Base-by-base conservation (phyloP, 1,140 invertebrate genomes). In the Rhynchophorus ferrugineus region DNA sequence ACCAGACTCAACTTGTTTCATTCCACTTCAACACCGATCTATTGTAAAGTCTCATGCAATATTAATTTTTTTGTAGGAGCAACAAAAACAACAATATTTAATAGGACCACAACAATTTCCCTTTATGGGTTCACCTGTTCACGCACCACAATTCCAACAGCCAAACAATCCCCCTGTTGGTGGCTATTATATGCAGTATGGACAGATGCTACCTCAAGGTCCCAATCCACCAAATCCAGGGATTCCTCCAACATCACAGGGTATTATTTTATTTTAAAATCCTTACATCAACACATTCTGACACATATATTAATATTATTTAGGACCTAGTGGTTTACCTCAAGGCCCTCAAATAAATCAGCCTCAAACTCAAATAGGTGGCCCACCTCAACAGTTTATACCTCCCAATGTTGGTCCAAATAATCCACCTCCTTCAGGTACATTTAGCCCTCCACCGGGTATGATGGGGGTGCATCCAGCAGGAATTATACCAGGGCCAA, bases 81-180 rank as follows among this genome's bases (percentile, higher is more conserved):
- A 95, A 69, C 91, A 95, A 63, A 91, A 91, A 62, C 87, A 89
- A 49, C 84, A 88, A 61, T 89, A 90, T 65, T 76, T 86, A 61
- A 83, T 86, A 77, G 81, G 81, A 54, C 56, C 61, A n/a, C 59
- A 61, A 35, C 63, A 67, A 29, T 72, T 68, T 2, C 71, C 70
- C 17, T 80, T 73, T 51, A 72, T 80, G 64, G 67, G 62, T 29
- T 66, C 59, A 29, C 76, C 76, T 0, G 71, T 73, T 6, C 72
- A 73, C 47, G 69, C 44, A 2, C 34, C 42, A n/a, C 57, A 46
- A 20, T 70, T 70, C 19, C 69, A 62, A 44, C 62, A 57, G 65
- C 53, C 62, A 71, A 66, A 63, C 71, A 37, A 71, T 65, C 62
- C 62, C 17, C 45, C 58, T 19, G 49, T 52, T n/a, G 58, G 54